These are phyloP conservation scores for Limnodromus scolopaceus DNA, from an alignment of 2,797 vertebrate species.

Conservation along the genomic window DNA sequence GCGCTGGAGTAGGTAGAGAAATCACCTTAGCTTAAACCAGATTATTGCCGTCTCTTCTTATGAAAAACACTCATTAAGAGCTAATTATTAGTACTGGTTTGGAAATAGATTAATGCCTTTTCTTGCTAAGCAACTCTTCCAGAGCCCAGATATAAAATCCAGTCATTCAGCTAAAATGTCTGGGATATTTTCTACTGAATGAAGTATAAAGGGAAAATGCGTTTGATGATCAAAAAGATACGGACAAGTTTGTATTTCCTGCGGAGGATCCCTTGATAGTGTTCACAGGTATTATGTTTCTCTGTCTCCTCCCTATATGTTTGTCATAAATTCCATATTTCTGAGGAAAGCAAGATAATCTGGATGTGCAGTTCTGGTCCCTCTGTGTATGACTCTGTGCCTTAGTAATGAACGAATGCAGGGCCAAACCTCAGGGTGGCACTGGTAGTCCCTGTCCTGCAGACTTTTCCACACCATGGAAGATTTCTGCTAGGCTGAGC, in stretches of 20 bases:
- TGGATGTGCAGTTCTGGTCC: background rate
- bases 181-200: background rate
- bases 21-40: background rate
- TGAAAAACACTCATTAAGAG: background rate
- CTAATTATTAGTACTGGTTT: background rate
- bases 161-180: background rate
- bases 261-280: background rate
- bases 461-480: rapidly evolving
- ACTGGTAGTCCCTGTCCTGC: background rate
- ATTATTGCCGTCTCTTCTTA: background rate
- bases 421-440: background rate
- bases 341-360: background rate
- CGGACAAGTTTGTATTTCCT: background rate
- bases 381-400: background rate
- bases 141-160: background rate
- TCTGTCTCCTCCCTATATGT: background rate
- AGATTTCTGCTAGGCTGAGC: background rate
- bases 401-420: background rate
- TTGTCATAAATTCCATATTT: background rate
- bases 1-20: background rate
- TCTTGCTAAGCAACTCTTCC: background rate
- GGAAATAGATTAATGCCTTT: background rate
- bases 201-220: background rate
- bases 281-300: background rate
- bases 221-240: background rate